Evolutionary conservation across 2,113 vertebrate species (phyloP).

Genomic region (Sialia sialis): DNA sequence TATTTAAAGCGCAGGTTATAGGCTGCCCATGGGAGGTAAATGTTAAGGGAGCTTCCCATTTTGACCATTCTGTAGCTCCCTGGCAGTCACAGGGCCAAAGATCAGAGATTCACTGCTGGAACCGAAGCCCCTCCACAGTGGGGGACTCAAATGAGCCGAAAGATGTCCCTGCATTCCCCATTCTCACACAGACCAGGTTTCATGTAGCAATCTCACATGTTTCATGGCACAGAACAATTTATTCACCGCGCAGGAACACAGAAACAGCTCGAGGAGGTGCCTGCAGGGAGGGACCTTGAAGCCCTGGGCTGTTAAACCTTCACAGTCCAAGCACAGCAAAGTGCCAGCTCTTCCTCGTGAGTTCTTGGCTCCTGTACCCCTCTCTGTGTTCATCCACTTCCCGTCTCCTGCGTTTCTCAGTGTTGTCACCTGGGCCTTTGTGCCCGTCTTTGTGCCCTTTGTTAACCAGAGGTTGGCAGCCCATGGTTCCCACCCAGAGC

Average conservation of each 20-base stretch:
- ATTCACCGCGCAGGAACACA: accelerated
- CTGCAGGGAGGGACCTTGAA: not conserved
- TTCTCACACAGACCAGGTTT: not conserved
- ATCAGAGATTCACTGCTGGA: not conserved
- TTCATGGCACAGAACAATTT: not conserved
- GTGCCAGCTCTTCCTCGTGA: not conserved
- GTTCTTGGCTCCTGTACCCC: not conserved
- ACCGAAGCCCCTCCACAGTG: not conserved
- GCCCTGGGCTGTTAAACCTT: not conserved
- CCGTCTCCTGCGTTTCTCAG: not conserved
- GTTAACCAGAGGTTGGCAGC: not conserved
- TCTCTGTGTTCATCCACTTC: not conserved
- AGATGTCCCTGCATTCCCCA: too few species aligned
- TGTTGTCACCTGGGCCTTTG: not conserved
- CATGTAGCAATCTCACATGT: not conserved
- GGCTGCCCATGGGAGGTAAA: not conserved
- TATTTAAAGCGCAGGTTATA: not conserved
- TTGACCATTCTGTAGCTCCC: not conserved
- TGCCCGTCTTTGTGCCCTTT: too few species aligned
- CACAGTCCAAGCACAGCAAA: not conserved
- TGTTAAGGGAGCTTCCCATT: not conserved
- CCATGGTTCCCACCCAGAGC: not conserved
- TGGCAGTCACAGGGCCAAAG: not conserved
- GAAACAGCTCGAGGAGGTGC: not conserved
- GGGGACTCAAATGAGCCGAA: accelerated